A percentile compares a stretch with the other conserved stretches of the same genome.
phyloP scores from a whole-genome alignment of 1,140 invertebrate species.

The Vollenhovia emeryi region DNA sequence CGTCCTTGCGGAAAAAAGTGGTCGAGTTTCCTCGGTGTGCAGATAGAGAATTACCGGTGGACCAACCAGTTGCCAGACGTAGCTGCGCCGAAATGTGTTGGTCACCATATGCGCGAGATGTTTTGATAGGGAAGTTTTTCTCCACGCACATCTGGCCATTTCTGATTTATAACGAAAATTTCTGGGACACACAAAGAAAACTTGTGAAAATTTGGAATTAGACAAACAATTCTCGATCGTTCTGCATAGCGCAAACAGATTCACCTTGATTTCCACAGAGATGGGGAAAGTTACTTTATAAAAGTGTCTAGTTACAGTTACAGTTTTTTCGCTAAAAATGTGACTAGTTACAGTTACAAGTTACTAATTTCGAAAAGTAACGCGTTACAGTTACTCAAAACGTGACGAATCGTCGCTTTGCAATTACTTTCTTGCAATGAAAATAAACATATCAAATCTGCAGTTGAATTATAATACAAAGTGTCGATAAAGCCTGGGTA shows the following conservation, averaged over 20 bases:
- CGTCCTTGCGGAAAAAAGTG: constrained; percentile 17
- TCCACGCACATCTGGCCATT: not conserved
- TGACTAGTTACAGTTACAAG: too few species aligned
- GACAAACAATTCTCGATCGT: not conserved
- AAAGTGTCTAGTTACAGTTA: too few species aligned
- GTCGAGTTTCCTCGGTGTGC: not conserved
- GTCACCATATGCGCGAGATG: constrained; percentile 25
- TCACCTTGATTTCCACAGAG: not conserved
- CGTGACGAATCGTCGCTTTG: too few species aligned
- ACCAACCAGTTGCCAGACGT: constrained; percentile 2
- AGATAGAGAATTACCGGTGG: constrained; percentile 11
- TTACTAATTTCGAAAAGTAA: too few species aligned
- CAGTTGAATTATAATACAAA: too few species aligned
- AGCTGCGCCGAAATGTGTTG: not conserved
- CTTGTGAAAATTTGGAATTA: not conserved
- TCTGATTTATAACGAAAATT: constrained; percentile 1
- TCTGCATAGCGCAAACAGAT: not conserved
- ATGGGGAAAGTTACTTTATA: too few species aligned
- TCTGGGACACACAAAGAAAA: not conserved
- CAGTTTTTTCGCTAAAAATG: too few species aligned
- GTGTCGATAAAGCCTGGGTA: too few species aligned
- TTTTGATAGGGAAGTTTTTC: not conserved
- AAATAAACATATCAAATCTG: too few species aligned
- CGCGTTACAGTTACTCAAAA: too few species aligned
- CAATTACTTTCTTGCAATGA: too few species aligned